Base-by-base conservation (phyloP, 2,113 vertebrate genomes). In the Porphyrio hochstetteri region DNA sequence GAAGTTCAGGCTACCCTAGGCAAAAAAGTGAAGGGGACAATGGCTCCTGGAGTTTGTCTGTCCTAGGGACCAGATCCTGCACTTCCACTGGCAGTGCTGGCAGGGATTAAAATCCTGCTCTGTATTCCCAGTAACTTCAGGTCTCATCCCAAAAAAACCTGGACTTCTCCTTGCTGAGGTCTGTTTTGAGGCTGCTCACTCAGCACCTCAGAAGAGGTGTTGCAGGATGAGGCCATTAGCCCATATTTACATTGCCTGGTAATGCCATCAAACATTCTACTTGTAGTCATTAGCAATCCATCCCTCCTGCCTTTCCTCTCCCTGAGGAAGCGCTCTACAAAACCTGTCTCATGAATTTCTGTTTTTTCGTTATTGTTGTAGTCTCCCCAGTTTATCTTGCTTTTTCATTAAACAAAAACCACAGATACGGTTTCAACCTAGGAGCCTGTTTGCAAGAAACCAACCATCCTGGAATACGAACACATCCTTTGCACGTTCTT, bases 351-450 rank as follows among this genome's bases (percentile, higher is more conserved):
- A 24, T 78, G 93, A 84, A 92, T 86, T 93, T 93, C 82, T 86
- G 46, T 29, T 92, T 92, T 96, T 95, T 81, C 95, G 76, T 97
- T 97, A 95, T 86, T 92, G 95, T 94, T 87, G 33, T 64, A 92
- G 91, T 48, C 5, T 88, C 96, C 92, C 69, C 14, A 77, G 93
- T 95, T 96, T 95, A 91, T 94, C 97, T 96, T 92, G 82, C 40
- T 81, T 91, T 96, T 96, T 96, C 95, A 91, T 95, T 95, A 96
- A 96, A 80, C 36, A 80, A 86, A 94, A 95, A 93, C 88, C 72
- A 59, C 88, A 96, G 96, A 82, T 84, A 80, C 0, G 9, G 52
- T 96, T 97, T 95, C 96, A 86, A 15, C n/a, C 95, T 80, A 91
- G 91, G 29, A n/a, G 88, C 20, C 91, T 92, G 71, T 80, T 95